Evolutionary conservation across 2,888 invertebrate genomes (phyloP).

Genomic region (Epistrophe eligans): DNA sequence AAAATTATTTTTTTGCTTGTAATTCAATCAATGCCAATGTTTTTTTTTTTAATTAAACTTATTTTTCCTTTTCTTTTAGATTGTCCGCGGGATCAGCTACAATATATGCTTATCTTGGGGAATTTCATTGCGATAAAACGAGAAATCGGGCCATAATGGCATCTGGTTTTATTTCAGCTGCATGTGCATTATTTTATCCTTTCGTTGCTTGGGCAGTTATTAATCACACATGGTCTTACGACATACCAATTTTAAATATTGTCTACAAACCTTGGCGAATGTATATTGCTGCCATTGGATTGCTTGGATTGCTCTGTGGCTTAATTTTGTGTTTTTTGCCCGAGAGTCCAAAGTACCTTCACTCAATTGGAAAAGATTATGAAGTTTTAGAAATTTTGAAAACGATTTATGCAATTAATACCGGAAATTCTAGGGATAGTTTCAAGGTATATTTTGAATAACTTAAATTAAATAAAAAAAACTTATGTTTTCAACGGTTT

Average conservation of each 20-base stretch:
- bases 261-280: conserved; percentile 81
- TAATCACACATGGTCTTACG: conserved; percentile 79
- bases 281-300: conserved; percentile 80
- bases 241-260: conserved; percentile 78
- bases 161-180: conserved; percentile 80
- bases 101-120: conserved; percentile 85
- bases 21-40: too few relatives aligned
- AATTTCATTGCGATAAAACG: conserved; percentile 84
- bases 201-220: conserved; percentile 80
- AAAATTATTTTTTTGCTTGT: too few relatives aligned
- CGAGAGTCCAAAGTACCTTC: conserved; percentile 82
- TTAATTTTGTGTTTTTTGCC: conserved; percentile 79
- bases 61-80: conserved; percentile 72
- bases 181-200: conserved; percentile 79
- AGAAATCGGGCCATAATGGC: conserved; percentile 83
- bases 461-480: background rate
- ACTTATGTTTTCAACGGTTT: background rate
- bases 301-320: conserved; percentile 79
- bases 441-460: conserved; percentile 31
- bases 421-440: conserved; percentile 62
- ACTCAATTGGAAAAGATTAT: conserved; percentile 78
- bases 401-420: conserved; percentile 78
- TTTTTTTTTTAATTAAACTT: background rate
- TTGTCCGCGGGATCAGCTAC: conserved; percentile 84
- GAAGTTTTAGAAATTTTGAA: conserved; percentile 79